Conservation (phyloP, 2,113 vertebrate species). For the Sphyrna mokarran region DNA sequence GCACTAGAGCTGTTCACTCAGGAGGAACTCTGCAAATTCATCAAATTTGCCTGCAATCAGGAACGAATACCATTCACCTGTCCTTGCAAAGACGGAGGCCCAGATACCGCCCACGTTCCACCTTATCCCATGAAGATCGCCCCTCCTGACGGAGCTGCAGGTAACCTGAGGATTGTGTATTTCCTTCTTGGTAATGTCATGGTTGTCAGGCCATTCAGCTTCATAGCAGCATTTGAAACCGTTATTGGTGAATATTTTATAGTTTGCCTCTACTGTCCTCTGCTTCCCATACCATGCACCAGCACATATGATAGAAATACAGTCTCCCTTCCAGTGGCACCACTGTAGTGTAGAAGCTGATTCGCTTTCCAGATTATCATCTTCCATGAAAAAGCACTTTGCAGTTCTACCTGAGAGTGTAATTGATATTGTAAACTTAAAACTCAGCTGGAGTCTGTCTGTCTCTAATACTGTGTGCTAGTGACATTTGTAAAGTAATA, state of each 20-base stretch:
- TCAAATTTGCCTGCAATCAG: constrained; percentile 97
- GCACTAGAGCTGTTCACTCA: constrained; percentile 90
- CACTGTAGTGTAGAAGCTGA: not conserved
- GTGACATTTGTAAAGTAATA: not conserved
- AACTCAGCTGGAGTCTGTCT: not conserved
- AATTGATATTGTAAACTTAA: not conserved
- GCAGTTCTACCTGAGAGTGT: not conserved
- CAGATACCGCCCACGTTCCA: constrained; percentile 89
- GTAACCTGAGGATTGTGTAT: constrained; percentile 49
- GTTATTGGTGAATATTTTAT: not conserved
- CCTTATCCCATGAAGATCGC: constrained; percentile 98
- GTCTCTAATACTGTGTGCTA: not conserved
- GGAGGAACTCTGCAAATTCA: constrained; percentile 98
- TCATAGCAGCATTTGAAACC: not conserved
- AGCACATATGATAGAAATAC: not conserved
- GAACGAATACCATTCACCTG: constrained; percentile 96
- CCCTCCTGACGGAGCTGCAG: constrained; percentile 85
- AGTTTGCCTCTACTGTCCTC: not conserved
- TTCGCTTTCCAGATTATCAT: not conserved
- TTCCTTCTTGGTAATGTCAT: not conserved
- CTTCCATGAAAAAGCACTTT: not conserved
- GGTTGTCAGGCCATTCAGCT: not conserved
- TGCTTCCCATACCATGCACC: not conserved
- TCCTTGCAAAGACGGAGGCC: constrained; percentile 90
- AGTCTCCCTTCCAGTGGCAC: not conserved